These are phyloP conservation scores for Ochropleura plecta DNA, from an alignment of 2,888 invertebrate species.

Conservation along the genomic window DNA sequence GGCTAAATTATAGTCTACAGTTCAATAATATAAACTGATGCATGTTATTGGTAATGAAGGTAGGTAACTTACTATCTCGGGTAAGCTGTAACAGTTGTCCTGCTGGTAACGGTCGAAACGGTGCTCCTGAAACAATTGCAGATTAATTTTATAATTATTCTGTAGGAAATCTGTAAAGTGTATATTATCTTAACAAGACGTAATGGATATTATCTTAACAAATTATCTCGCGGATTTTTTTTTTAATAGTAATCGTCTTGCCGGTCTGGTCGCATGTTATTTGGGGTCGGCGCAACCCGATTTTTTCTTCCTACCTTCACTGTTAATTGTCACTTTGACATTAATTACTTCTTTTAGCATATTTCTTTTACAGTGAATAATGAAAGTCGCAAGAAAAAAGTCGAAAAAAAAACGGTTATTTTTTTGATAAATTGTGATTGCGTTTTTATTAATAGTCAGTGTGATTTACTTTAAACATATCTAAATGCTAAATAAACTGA, in stretches of 20 bases:
- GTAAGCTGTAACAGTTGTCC: constrained; percentile 32
- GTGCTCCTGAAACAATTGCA: constrained; percentile 51
- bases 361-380: too few species aligned
- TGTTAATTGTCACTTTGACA: too few species aligned
- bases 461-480: too few species aligned
- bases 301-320: too few species aligned
- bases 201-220: not conserved
- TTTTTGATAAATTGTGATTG: too few species aligned
- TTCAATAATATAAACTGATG: not conserved
- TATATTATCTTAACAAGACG: not conserved
- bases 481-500: too few species aligned
- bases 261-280: too few species aligned
- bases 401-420: too few species aligned
- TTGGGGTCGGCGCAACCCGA: too few species aligned
- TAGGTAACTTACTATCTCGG: constrained; percentile 49
- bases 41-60: not conserved
- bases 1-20: not conserved
- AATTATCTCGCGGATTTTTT: not conserved
- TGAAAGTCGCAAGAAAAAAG: too few species aligned
- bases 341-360: too few species aligned
- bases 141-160: constrained; percentile 1
- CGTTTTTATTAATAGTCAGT: too few species aligned
- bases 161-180: not conserved
- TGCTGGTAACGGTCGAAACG: constrained; percentile 32
- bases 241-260: not conserved